A percentile compares a stretch with the other conserved stretches of the same genome.
phyloP scores from a whole-genome alignment of 2,113 vertebrate genomes.

The Loxodonta africana region DNA sequence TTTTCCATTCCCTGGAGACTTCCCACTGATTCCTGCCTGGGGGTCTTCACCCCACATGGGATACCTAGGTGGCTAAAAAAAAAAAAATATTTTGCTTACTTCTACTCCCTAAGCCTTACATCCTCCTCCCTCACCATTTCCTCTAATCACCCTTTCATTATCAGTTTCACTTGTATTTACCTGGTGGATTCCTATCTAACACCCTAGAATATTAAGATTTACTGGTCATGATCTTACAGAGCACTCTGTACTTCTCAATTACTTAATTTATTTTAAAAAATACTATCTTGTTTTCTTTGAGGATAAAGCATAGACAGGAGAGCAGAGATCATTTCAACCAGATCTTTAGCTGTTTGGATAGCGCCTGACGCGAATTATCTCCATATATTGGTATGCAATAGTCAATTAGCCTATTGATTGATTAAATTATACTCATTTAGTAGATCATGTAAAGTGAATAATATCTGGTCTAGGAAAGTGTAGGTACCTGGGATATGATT shows the following conservation, averaged over 20 bases:
- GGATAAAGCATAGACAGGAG: neutral
- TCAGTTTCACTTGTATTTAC: neutral
- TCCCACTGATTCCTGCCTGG: neutral
- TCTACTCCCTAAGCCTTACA: neutral
- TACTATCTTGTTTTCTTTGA: neutral
- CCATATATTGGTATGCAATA: neutral
- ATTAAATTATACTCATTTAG: neutral
- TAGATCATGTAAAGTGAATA: neutral
- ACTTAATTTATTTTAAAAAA: neutral
- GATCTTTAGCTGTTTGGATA: neutral
- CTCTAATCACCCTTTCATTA: fast-evolving
- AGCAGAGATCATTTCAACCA: neutral
- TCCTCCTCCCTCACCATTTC: neutral
- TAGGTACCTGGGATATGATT: neutral
- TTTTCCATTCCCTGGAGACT: neutral
- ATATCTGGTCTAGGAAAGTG: neutral
- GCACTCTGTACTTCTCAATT: neutral
- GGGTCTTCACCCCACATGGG: fast-evolving
- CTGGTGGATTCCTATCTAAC: neutral
- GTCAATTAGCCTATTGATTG: neutral
- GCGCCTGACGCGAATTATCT: neutral
- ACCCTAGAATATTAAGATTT: neutral
- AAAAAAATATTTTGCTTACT: neutral
- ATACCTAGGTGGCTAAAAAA: neutral
- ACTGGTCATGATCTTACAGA: neutral